Base-by-base conservation (phyloP, 2,797 vertebrate genomes). In the Luscinia megarhynchos region DNA sequence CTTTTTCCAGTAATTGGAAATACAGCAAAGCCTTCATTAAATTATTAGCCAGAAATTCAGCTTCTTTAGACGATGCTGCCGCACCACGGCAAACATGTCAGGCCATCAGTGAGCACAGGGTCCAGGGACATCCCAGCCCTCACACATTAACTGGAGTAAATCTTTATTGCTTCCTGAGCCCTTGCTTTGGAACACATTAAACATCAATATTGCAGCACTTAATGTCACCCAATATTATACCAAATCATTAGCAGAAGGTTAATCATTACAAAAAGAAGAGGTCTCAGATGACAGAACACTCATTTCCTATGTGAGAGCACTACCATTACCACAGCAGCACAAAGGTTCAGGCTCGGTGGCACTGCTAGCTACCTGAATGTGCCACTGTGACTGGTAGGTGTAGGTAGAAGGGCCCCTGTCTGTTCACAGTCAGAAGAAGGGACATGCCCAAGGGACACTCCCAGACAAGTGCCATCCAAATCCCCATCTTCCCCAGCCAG, bases 1-100 rank as follows among this genome's bases (percentile, higher is more conserved):
- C 36, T 95, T 94, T 95, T 94, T 80, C 89, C 85, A 80, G 81
- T 92, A 95, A 96, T 3, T 84, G 77, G 61, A 91, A 89, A 95
- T 81, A 84, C 57, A 89, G 76, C 2, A 4, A 84, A 84, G 46
- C 51, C 64, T 84, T 95, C 78, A 84, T 93, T 95, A 91, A 95
- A 94, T 93, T 91, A 93, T 84, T 91, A 94, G 73, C 68, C 70
- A 96, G 87, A 89, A 96, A 90, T 45, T 66, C 67, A 27, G 41
- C n/a, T 94, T 84, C 79, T 68, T 92, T 93, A 67, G 83, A 87
- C 1, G 9, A 75, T 86, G 61, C 84, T 92, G 76, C 73, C 90
- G 67, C 91, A 73, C 67, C 78, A 84, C 5, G 3, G 54, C 61
- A 89, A 72, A 67, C 46, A 45, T 9, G 3, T 36, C 48, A 38